Percentiles rank a stretch among this genome's conserved stretches.
phyloP scores from a whole-genome alignment of 1,140 invertebrate genomes.

The Kradibia gibbosae region DNA sequence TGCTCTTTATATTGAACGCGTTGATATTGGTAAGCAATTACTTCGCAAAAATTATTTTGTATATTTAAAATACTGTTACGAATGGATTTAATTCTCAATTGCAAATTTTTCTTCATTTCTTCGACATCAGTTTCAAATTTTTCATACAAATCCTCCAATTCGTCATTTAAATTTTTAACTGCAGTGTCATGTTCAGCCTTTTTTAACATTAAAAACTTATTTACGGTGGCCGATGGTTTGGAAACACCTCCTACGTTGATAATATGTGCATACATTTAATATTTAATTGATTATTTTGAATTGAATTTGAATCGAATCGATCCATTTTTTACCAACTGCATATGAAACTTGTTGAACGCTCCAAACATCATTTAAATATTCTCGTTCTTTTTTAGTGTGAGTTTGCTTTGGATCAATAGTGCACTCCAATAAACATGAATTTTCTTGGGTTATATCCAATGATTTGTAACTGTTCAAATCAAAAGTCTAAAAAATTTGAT shows the following conservation, averaged over 20 bases:
- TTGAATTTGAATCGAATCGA: background rate
- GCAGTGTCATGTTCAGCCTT: conserved; percentile 16
- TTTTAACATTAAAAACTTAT: conserved; percentile 4
- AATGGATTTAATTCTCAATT: conserved; percentile 18
- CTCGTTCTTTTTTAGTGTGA: conserved; percentile 30
- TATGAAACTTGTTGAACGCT: conserved; percentile 40
- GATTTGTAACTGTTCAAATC: background rate
- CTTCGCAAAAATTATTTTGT: conserved; percentile 30
- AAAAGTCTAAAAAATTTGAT: background rate
- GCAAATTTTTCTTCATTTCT: conserved; percentile 14
- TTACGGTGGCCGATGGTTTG: conserved; percentile 46
- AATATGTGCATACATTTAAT: background rate
- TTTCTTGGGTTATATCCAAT: background rate
- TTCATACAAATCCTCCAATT: conserved; percentile 21
- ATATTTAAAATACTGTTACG: background rate
- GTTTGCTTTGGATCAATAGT: background rate
- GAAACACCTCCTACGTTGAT: conserved; percentile 43
- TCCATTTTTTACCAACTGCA: conserved; percentile 45
- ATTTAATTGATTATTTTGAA: background rate
- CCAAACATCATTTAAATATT: conserved; percentile 43
- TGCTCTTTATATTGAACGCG: background rate
- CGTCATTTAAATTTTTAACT: conserved; percentile 10
- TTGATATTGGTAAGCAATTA: background rate
- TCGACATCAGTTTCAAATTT: background rate
- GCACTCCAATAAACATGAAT: background rate